These are phyloP conservation scores for Dolichoris vasculosae DNA, from an alignment of 1,140 invertebrate species.

Conservation along the genomic window DNA sequence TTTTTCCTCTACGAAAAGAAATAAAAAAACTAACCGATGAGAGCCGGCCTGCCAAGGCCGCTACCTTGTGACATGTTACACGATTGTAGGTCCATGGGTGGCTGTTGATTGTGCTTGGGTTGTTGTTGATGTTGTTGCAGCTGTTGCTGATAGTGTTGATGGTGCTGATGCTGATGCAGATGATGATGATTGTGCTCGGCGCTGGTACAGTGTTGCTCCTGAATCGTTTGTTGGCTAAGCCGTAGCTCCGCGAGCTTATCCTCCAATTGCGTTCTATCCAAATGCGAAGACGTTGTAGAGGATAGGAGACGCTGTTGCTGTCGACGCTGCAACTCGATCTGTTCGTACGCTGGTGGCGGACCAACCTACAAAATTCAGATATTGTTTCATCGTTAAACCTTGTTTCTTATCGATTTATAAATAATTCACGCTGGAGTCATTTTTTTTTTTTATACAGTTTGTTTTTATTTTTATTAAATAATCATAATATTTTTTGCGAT, in stretches of 20 bases:
- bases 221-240: slow-evolving; percentile 69
- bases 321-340: slow-evolving; percentile 75
- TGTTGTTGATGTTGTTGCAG: slow-evolving; percentile 44
- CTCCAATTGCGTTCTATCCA: slow-evolving; percentile 73
- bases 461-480: too few relatives aligned
- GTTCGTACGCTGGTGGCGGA: slow-evolving; percentile 81
- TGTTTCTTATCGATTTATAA: too few relatives aligned
- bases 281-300: slow-evolving; percentile 56
- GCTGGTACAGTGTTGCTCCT: slow-evolving; percentile 61
- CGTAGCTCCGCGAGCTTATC: slow-evolving; percentile 74
- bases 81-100: slow-evolving; percentile 70
- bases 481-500: too few relatives aligned
- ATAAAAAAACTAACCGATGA: slow-evolving; percentile 56
- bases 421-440: too few relatives aligned
- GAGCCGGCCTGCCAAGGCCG: slow-evolving; percentile 75
- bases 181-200: slow-evolving; percentile 44
- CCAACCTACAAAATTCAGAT: slow-evolving; percentile 69
- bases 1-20: too few relatives aligned
- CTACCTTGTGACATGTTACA: slow-evolving; percentile 77
- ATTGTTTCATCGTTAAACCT: neutral
- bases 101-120: slow-evolving; percentile 61
- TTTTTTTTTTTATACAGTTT: too few relatives aligned
- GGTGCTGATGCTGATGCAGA: slow-evolving; percentile 54
- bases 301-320: slow-evolving; percentile 64
- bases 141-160: slow-evolving; percentile 7